Conservation (phyloP, 2,113 vertebrate genomes). For the Amphilophus citrinellus region DNA sequence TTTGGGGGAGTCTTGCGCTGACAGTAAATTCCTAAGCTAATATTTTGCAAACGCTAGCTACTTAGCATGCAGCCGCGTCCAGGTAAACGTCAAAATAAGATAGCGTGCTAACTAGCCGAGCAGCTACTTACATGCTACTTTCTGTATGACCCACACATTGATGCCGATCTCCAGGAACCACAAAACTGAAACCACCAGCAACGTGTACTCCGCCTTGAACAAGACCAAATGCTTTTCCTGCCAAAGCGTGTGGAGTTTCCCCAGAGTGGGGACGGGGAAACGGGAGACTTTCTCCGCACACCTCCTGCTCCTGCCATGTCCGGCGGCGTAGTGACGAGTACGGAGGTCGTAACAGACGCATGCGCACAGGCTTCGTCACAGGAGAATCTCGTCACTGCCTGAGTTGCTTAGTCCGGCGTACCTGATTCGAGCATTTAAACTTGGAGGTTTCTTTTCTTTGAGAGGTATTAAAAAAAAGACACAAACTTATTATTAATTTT, state of each 20-base stretch:
- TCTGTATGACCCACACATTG: slow-evolving; percentile 93
- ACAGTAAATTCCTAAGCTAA: slow-evolving; percentile 32
- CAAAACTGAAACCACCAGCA: slow-evolving; percentile 87
- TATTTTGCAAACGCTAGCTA: slow-evolving; percentile 61
- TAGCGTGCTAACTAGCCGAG: slow-evolving; percentile 68
- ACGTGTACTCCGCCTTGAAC: slow-evolving; percentile 89
- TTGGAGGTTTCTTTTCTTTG: slow-evolving; percentile 3
- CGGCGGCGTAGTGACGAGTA: slow-evolving; percentile 32
- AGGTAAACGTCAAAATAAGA: background rate
- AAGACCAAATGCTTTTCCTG: slow-evolving; percentile 85
- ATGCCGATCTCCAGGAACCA: slow-evolving; percentile 92
- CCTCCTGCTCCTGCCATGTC: slow-evolving; percentile 79
- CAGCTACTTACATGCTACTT: slow-evolving; percentile 91
- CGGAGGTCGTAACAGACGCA: background rate
- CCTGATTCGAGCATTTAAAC: background rate
- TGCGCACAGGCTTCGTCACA: slow-evolving; percentile 19
- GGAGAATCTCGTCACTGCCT: background rate
- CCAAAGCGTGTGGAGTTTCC: slow-evolving; percentile 82
- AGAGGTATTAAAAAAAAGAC: slow-evolving; percentile 40
- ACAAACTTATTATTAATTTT: too few relatives aligned
- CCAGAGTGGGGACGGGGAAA: slow-evolving; percentile 58
- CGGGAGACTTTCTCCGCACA: slow-evolving; percentile 66
- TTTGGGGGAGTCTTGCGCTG: background rate
- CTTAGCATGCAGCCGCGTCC: slow-evolving; percentile 46
- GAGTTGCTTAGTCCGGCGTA: slow-evolving; percentile 21